A percentile compares a stretch with the other conserved stretches of the same genome.
Conservation (phyloP, 2,113 vertebrate species). For the Phaethon lepturus region DNA sequence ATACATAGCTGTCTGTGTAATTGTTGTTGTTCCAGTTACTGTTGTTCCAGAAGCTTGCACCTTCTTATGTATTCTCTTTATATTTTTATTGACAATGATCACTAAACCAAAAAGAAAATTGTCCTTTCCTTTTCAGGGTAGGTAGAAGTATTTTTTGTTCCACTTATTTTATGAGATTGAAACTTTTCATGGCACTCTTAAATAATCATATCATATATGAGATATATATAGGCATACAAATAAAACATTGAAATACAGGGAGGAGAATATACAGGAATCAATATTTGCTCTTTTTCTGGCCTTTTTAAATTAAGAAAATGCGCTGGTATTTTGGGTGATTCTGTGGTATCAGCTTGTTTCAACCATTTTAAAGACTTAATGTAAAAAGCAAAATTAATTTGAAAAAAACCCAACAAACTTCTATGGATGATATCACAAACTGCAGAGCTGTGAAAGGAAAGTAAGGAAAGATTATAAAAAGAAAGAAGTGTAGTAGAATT, state of each 20-base stretch:
- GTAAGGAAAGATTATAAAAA: background rate
- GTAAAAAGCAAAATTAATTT: background rate
- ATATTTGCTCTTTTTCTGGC: background rate
- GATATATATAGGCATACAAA: background rate
- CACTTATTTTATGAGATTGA: background rate
- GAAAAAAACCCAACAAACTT: background rate
- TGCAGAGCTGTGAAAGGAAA: background rate
- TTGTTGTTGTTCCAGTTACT: background rate
- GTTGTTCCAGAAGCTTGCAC: background rate
- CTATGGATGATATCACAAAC: background rate
- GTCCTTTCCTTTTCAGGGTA: background rate
- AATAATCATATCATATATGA: background rate
- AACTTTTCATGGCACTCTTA: background rate
- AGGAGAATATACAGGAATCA: background rate
- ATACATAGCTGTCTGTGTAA: background rate
- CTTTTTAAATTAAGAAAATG: background rate
- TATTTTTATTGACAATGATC: background rate
- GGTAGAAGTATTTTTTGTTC: background rate
- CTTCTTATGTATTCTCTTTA: background rate
- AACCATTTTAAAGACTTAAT: background rate
- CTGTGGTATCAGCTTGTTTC: background rate
- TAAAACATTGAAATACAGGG: background rate
- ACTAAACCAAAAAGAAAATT: background rate
- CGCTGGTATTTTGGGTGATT: background rate
- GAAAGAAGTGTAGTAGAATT: background rate